Percentiles rank a stretch among this genome's conserved stretches.
Conservation (phyloP, 2,888 invertebrate species). For the Melinaea menophilus region DNA sequence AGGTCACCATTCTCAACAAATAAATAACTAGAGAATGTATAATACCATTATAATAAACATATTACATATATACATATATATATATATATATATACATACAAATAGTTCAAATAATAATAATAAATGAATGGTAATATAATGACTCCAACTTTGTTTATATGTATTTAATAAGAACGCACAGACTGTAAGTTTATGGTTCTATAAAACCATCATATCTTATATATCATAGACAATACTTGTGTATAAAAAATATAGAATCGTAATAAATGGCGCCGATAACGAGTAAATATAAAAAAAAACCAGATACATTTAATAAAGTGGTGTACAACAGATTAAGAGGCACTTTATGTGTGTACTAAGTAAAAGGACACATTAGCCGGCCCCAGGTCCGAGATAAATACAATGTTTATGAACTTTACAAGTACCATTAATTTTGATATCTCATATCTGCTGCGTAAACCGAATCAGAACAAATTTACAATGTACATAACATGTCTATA, state of each 20-base stretch:
- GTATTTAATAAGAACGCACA: too few relatives aligned
- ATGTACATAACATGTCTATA: constrained; percentile 15
- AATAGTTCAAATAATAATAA: too few relatives aligned
- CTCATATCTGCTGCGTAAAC: constrained; percentile 20
- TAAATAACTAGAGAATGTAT: too few relatives aligned
- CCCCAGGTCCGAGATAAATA: constrained; percentile 24
- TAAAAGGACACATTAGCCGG: constrained; percentile 24
- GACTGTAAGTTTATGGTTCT: too few relatives aligned
- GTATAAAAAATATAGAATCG: too few relatives aligned
- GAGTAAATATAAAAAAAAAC: neutral
- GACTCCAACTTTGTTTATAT: too few relatives aligned
- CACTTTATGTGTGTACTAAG: constrained; percentile 14
- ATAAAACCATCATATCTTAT: neutral
- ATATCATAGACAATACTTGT: too few relatives aligned
- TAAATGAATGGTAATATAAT: too few relatives aligned
- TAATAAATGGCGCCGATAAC: neutral
- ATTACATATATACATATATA: too few relatives aligned
- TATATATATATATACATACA: too few relatives aligned
- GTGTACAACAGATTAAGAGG: neutral
- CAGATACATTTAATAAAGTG: neutral
- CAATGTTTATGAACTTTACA: constrained; percentile 27
- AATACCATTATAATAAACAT: too few relatives aligned
- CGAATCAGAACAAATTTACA: constrained; percentile 21
- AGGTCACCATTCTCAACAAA: too few relatives aligned
- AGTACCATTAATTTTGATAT: constrained; percentile 21